A percentile compares a stretch with the other conserved stretches of the same genome.
Conservation (phyloP, 2,797 vertebrate genomes). For the Gallinago solitaria region DNA sequence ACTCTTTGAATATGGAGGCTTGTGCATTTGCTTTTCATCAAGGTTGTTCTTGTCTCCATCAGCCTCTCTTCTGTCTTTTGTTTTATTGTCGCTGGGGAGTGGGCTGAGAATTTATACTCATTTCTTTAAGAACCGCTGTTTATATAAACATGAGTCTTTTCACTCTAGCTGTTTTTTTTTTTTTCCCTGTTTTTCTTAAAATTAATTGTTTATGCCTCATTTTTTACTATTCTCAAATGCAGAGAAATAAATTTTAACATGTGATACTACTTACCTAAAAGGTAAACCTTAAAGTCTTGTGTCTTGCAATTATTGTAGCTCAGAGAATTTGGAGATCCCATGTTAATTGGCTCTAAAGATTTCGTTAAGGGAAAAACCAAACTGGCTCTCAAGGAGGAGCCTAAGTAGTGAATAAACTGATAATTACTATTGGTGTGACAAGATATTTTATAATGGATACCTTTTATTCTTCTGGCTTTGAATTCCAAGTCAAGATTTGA, state of each 20-base stretch:
- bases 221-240: not conserved
- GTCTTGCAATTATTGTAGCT: not conserved
- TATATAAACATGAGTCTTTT: not conserved
- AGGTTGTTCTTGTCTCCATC: not conserved
- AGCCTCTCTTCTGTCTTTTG: not conserved
- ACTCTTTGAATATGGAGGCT: not conserved
- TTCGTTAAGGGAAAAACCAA: not conserved
- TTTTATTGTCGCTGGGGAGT: not conserved
- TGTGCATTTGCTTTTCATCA: not conserved
- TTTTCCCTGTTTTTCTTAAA: not conserved
- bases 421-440: not conserved
- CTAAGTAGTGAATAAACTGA: not conserved
- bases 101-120: not conserved
- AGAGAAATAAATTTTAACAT: not conserved
- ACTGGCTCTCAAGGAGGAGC: not conserved
- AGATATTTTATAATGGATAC: not conserved
- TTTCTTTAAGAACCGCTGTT: not conserved
- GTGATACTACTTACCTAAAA: not conserved
- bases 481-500: not conserved
- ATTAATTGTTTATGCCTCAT: not conserved
- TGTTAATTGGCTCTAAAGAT: not conserved
- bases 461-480: not conserved
- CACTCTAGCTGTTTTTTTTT: not conserved
- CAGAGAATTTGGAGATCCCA: not conserved
- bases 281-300: too few species aligned